These are phyloP conservation scores for Melitaea cinxia DNA, from an alignment of 1,140 invertebrate species.

Conservation along the genomic window DNA sequence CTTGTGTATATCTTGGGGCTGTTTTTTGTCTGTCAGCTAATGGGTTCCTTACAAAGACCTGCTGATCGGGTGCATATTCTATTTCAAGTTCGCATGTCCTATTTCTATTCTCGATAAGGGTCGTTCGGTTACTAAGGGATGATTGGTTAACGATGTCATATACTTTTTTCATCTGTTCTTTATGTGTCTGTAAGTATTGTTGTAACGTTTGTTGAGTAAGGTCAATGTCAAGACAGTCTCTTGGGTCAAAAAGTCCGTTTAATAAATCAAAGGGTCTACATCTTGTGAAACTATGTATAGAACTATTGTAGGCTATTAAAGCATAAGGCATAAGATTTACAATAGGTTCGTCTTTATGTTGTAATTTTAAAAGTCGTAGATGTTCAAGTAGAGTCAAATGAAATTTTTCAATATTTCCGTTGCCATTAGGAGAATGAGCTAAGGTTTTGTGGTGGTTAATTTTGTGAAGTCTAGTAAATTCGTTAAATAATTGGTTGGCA, in stretches of 20 bases:
- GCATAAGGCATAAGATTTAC: conserved; percentile 37
- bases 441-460: conserved; percentile 19
- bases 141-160: conserved; percentile 33
- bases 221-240: conserved; percentile 26
- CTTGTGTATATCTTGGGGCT: neutral
- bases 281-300: conserved; percentile 16
- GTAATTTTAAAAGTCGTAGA: conserved; percentile 36
- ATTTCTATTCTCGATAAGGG: conserved; percentile 31
- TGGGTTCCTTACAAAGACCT: conserved; percentile 42
- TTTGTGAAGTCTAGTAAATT: neutral
- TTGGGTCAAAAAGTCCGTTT: conserved; percentile 30
- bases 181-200: conserved; percentile 36
- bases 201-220: conserved; percentile 36
- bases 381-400: conserved; percentile 42
- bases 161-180: conserved; percentile 36
- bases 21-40: conserved; percentile 23
- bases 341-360: conserved; percentile 30
- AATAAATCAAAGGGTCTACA: conserved; percentile 36
- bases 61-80: conserved; percentile 36
- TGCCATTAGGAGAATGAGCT: conserved; percentile 24
- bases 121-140: conserved; percentile 19
- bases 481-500: neutral
- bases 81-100: conserved; percentile 33
- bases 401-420: conserved; percentile 40
- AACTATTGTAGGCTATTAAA: conserved; percentile 40